Base-by-base conservation (phyloP, 2,797 vertebrate species). In the Emys orbicularis region DNA sequence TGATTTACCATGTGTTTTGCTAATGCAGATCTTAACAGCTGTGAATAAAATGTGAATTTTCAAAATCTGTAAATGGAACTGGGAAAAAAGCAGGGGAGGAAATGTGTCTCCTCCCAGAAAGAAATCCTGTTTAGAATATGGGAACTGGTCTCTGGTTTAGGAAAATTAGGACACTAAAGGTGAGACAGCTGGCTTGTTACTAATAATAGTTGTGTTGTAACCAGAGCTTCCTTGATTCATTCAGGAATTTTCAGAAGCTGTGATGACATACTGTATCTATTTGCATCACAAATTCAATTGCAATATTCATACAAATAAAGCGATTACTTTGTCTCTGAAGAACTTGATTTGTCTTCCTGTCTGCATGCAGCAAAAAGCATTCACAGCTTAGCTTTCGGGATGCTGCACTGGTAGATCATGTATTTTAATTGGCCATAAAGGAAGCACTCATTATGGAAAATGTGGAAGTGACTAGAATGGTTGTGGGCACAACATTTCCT, bases 301-400 rank as follows among this genome's bases (percentile, higher is more conserved):
- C 54, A 93, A 19, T 83, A 72, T 37, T 72, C 34, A 37, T 72
- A 83, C 89, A 90, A 89, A 86, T 82, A 47, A 57, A 90, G 65
- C 83, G 90, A 92, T 88, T 94, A 94, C 81, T 79, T 84, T 91
- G 57, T 86, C 79, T 96, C 81, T 86, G 2, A 96, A 96, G 82
- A 95, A 92, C 53, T 93, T 92, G 81, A 90, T 97, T 90, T 91
- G 94, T 94, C 81, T 94, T 94, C 83, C 37, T 92, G 41, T 87
- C 79, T 92, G 52, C 61, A 54, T 27, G 89, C 4, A 81, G 72
- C 18, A 86, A 52, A 76, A 56, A 89, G 83, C 61, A 23, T 41
- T 82, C 95, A 21, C 59, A 90, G 3, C n/a, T 86, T 41, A n/a
- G 31, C 74, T 90, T 91, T 59, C 84, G 86, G 54, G 88, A n/a